Conservation (phyloP, 2,113 vertebrate genomes). For the Engraulis encrasicolus region DNA sequence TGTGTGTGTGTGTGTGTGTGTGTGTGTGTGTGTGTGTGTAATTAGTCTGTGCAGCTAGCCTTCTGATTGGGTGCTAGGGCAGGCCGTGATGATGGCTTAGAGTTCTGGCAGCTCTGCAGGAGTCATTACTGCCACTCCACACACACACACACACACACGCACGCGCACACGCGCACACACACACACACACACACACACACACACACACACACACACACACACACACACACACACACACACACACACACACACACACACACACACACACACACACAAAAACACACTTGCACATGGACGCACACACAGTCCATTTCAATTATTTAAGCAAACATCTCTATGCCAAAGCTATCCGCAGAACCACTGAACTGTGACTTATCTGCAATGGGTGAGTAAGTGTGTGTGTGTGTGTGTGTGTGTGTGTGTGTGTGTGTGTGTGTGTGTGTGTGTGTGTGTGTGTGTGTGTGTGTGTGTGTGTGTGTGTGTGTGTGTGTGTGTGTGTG, state of each 20-base stretch:
- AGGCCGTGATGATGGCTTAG: neutral
- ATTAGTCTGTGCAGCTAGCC: no score
- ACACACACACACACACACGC: no score
- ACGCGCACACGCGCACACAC: no score
- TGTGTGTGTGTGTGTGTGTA: no score
- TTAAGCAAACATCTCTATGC: conserved; percentile 62
- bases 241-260: no score
- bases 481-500: neutral
- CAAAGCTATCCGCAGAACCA: conserved; percentile 48
- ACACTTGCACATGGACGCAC: neutral
- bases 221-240: no score
- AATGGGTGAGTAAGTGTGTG: neutral
- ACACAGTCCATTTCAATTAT: conserved; percentile 59
- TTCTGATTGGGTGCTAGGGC: neutral
- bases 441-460: neutral
- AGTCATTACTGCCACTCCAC: conserved; percentile 32
- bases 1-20: no score
- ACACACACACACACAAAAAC: no score
- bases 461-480: neutral
- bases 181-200: no score
- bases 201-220: no score
- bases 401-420: neutral
- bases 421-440: conserved; percentile 20
- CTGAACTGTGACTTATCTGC: conserved; percentile 40
- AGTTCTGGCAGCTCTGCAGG: neutral